Evolutionary conservation across 2,797 vertebrate species (phyloP), one percentile per base, ranked within the genome.

Genomic region (Micromesistius poutassou): DNA sequence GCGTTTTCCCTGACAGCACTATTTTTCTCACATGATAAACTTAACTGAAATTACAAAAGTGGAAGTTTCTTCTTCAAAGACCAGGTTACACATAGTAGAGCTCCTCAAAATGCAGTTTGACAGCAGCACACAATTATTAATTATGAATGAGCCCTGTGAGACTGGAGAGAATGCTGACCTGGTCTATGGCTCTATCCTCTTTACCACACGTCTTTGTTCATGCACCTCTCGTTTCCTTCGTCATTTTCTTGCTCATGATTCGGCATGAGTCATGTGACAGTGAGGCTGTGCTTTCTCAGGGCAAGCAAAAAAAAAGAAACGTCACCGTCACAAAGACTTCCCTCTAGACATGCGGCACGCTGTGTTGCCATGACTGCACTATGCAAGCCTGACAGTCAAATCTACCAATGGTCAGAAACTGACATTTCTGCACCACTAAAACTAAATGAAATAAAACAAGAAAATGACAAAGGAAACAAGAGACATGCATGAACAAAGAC

Each of bases 91-190:
- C 38, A 79, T 78, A 30, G 73, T 75, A 77, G 72, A 25, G 55
- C n/a, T 9, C 77, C 25, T 66, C 80, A 72, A 70, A 80, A 72
- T 33, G 28, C 71, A 19, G 31, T 74, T 77, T 85, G 84, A 84
- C 82, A 81, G 78, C 80, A n/a, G n/a, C n/a, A 78, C 75, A 50
- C 73, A 79, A 77, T 77, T 33, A 76, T 93, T 85, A 94, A 93
- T 93, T 92, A 92, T 91, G 87, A 89, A 92, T 90, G 76, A 86
- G 83, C 86, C 84, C 79, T 83, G 77, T 88, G 85, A 87, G 87
- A 87, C 85, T 83, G 13, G 81, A 33, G 84, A 82, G 81, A 86
- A 31, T 31, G 89, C 74, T 77, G 78, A 31, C 31, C 71, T 74
- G 73, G 79, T 81, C 78, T 74, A 71, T 50, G 22, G 50, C 22